A percentile compares a stretch with the other conserved stretches of the same genome.
Evolutionary conservation across 2,888 invertebrate genomes (phyloP).

Genomic region (Sarcophaga variegata): DNA sequence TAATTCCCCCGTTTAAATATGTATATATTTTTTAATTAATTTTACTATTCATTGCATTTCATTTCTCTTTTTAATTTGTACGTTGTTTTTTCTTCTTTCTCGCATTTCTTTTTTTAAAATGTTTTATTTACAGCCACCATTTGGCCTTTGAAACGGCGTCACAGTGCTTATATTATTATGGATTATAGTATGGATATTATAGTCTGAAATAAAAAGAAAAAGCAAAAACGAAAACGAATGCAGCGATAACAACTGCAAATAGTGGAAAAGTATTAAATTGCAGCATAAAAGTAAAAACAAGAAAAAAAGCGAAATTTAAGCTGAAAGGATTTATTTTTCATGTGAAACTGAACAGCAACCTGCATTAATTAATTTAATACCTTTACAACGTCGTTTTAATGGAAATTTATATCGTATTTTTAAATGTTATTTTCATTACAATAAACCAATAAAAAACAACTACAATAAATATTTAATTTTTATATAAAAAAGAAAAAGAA

Average conservation of each 20-base stretch:
- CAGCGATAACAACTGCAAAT: not conserved
- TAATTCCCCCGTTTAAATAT: too few relatives aligned
- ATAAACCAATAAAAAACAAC: not conserved
- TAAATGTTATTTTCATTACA: not conserved
- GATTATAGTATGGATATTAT: conserved; percentile 78
- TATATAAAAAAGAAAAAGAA: too few relatives aligned
- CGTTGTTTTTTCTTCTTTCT: too few relatives aligned
- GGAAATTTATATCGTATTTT: not conserved
- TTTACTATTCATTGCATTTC: too few relatives aligned
- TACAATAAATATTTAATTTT: not conserved
- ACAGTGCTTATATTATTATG: conserved; percentile 77
- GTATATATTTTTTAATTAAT: too few relatives aligned
- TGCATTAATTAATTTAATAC: not conserved
- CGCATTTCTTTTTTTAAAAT: not conserved
- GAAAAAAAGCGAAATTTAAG: conserved; percentile 20
- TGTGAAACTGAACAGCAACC: conserved; percentile 17
- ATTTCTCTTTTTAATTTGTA: too few relatives aligned
- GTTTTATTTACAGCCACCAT: conserved; percentile 69
- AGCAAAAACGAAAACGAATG: not conserved
- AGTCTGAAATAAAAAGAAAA: conserved; percentile 62
- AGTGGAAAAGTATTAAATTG: conserved; percentile 15
- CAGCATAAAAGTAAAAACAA: conserved; percentile 14
- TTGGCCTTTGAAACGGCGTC: conserved; percentile 76
- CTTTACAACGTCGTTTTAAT: not conserved
- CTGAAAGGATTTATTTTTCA: conserved; percentile 43